Base-by-base conservation (phyloP, 2,113 vertebrate genomes). In the Apeltes quadracus region DNA sequence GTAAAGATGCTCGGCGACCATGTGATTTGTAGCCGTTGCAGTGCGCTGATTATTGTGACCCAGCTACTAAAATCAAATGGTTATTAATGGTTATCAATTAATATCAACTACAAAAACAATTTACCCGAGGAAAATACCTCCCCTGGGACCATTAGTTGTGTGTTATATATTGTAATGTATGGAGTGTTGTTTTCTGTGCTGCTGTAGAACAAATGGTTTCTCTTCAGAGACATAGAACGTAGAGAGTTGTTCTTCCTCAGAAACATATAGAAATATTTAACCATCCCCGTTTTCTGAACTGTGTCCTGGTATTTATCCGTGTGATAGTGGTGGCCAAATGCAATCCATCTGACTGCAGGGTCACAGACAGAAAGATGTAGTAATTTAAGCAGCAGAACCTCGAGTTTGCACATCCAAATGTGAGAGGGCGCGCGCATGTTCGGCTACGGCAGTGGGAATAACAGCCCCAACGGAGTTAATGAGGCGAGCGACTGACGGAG, bases 401-500 rank as follows among this genome's bases (percentile, higher is more conserved):
- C 83, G 77, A 87, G n/a, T n/a, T n/a, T 75, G 80, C 55, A 72
- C 72, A 72, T 83, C 50, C 63, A 63, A 77, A 72, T 72, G 71
- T 74, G 69, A 74, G n/a, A n/a, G n/a, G n/a, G n/a, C n/a, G n/a
- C 57, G 62, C 72, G 62, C 62, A 66, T 71, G 41, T 54, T 43
- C 9, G 41, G 50, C 53, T 54, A 29, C 54, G 57, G 69, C 63
- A 57, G 64, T 38, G 43, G 78, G 72, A 75, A 69, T 72, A 81
- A 72, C 64, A 82, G 85, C 65, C 69, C 57, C 71, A 79, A 69
- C 69, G 76, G 67, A 79, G 85, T 75, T 82, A 84, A 88, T 79
- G 85, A 88, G 84, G 81, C 70, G 25, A 82, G 72, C 73, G 89
- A 86, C 75, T 86, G 84, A 84, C 69, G 57, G 77, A 71, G 81